Evolutionary conservation across 1,140 invertebrate genomes (phyloP), one percentile per base, ranked within the genome.

Genomic region (Euwallacea fornicatus): DNA sequence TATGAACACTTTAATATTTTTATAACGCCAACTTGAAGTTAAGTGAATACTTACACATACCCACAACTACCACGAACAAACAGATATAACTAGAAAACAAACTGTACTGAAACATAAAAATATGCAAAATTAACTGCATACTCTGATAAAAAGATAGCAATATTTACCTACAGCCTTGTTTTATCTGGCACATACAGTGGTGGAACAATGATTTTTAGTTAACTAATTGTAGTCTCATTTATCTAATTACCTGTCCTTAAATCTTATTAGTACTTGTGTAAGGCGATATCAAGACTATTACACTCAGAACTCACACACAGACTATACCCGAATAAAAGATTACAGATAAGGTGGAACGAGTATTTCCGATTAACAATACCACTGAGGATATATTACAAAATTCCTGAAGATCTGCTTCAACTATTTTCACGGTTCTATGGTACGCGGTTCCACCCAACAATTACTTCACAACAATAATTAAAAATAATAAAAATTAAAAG

Each of bases 61-160:
- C 21, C 21, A 33, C 21, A 33, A 33, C 21, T 33, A 33, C 21
- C 21, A 33, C 4, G 21, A 33, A 33, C 4, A 42, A 63, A 54
- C 60, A 68, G 15, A 56, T 69, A 54, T 63, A 43, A 21, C 68
- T 69, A 61, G 47, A 42, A 69, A 55, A 62, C 43, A 55, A 65
- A 50, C 11, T 61, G 46, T 15, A 50, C 16, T 61, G 50, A 46
- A 47, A 71, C 41, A 56, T 63, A 58, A 56, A 56, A 56, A 63
- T 61, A 69, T 70, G 54, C 59, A 70, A 70, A 65, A 71, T 64
- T 71, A 71, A 71, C 69, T 71, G 61, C 53, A 71, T 53, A 58
- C 41, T 56, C 50, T 65, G 69, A 65, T 71, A 58, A 64, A 55
- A 64, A 53, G 69, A 71, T 64, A 71, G 62, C 62, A 53, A 65